Percentiles rank a stretch among this genome's conserved stretches.
Conservation (phyloP, 2,797 vertebrate species). For the Emydoidea blandingii region DNA sequence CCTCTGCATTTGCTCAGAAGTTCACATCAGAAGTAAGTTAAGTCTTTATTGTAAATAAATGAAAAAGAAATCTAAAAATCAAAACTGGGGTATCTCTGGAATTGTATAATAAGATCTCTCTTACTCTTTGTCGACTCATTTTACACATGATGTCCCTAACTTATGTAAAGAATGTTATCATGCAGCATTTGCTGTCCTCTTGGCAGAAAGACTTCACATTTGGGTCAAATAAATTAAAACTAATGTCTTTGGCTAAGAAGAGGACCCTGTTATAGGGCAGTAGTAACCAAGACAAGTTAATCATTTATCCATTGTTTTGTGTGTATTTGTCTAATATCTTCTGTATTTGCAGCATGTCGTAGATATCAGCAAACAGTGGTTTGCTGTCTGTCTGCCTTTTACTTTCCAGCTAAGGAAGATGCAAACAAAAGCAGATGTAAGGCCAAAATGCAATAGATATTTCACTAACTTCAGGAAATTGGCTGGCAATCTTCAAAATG, state of each 20-base stretch:
- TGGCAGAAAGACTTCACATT: slow-evolving; percentile 80
- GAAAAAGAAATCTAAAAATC: slow-evolving; percentile 65
- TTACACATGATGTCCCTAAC: slow-evolving; percentile 61
- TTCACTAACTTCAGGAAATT: slow-evolving; percentile 33
- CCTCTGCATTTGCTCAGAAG: slow-evolving; percentile 63
- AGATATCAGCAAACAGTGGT: slow-evolving; percentile 84
- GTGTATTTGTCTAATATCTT: slow-evolving; percentile 83
- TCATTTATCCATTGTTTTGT: slow-evolving; percentile 79
- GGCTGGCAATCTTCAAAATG: slow-evolving; percentile 35
- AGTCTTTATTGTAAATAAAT: slow-evolving; percentile 52
- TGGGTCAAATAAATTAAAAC: slow-evolving; percentile 82
- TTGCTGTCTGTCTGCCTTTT: slow-evolving; percentile 79
- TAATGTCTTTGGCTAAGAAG: slow-evolving; percentile 73
- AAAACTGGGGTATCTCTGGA: slow-evolving; percentile 51
- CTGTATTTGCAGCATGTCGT: slow-evolving; percentile 80
- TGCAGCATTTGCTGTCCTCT: slow-evolving; percentile 57
- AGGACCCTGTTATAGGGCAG: slow-evolving; percentile 78
- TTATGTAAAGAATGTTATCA: slow-evolving; percentile 67
- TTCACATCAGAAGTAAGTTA: slow-evolving; percentile 72
- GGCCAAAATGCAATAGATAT: slow-evolving; percentile 66
- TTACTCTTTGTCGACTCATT: slow-evolving; percentile 52
- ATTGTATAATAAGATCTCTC: slow-evolving; percentile 54
- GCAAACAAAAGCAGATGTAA: slow-evolving; percentile 76
- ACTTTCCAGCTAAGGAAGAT: slow-evolving; percentile 73
- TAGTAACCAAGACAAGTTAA: slow-evolving; percentile 84